A percentile compares a stretch with the other conserved stretches of the same genome.
These are phyloP conservation scores for Leistus spinibarbis DNA, from an alignment of 2,888 invertebrate genomes.

Conservation along the genomic window DNA sequence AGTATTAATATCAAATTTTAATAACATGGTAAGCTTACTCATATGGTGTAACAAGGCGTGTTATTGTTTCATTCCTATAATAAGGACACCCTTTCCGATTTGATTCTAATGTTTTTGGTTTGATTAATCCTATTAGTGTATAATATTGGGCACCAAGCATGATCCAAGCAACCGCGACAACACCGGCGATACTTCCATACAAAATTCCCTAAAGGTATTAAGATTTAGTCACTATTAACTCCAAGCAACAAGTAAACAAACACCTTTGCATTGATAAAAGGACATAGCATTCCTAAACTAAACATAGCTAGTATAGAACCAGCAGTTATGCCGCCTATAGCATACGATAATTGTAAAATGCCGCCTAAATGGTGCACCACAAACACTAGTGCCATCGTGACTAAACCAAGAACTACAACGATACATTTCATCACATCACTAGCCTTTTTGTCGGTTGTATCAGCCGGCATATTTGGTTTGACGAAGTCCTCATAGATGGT, in stretches of 20 bases:
- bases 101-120: constrained; percentile 23
- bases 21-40: too few species aligned
- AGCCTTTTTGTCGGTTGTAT: constrained; percentile 60
- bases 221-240: neutral
- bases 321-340: constrained; percentile 66
- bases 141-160: constrained; percentile 59
- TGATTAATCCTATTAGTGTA: constrained; percentile 35
- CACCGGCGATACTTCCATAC: constrained; percentile 60
- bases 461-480: constrained; percentile 59
- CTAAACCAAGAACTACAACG: constrained; percentile 60
- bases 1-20: too few species aligned
- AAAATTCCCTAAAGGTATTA: constrained; percentile 61
- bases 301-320: constrained; percentile 71
- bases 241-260: neutral
- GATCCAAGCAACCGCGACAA: constrained; percentile 61
- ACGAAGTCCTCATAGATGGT: constrained; percentile 68
- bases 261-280: constrained; percentile 65
- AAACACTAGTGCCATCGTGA: constrained; percentile 62
- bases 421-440: constrained; percentile 65
- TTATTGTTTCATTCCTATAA: neutral
- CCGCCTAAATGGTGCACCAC: constrained; percentile 67
- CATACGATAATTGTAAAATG: constrained; percentile 67
- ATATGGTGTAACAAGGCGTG: neutral
- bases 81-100: constrained; percentile 36
- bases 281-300: constrained; percentile 69